Evolutionary conservation across 2,888 invertebrate species (phyloP).

Genomic region (Oasisia sp.): DNA sequence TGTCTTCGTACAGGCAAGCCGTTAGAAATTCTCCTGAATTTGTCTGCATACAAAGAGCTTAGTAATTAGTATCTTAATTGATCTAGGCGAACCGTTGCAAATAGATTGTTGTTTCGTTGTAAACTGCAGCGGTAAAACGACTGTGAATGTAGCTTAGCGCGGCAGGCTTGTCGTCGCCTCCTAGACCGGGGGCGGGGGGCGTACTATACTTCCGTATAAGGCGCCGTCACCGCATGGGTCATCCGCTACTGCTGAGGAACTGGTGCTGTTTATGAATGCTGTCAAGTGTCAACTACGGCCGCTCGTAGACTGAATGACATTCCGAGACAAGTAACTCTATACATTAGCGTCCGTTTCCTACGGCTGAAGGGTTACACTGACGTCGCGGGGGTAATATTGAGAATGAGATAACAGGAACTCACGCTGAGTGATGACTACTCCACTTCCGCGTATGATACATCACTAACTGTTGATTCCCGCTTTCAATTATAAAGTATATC

Average conservation of each 20-base stretch:
- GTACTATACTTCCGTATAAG: background rate
- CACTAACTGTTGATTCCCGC: too few relatives aligned
- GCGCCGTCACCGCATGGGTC: background rate
- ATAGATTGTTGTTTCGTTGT: too few relatives aligned
- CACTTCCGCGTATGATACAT: background rate
- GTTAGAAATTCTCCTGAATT: too few relatives aligned
- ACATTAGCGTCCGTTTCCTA: background rate
- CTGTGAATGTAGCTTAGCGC: too few relatives aligned
- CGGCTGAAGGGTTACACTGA: background rate
- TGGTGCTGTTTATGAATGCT: background rate
- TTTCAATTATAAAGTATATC: too few relatives aligned
- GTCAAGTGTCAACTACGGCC: background rate
- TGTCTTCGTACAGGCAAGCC: too few relatives aligned
- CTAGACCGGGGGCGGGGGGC: background rate
- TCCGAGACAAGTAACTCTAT: background rate
- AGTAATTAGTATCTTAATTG: too few relatives aligned
- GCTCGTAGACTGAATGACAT: background rate
- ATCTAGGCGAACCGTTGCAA: too few relatives aligned
- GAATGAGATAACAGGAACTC: background rate
- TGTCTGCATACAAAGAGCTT: too few relatives aligned
- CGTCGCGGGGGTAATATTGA: background rate
- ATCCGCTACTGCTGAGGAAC: background rate
- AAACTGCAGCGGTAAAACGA: too few relatives aligned
- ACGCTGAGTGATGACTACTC: background rate
- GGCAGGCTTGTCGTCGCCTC: background rate